Evolutionary conservation across 2,113 vertebrate species (phyloP), one percentile per base, ranked within the genome.

Genomic region (Ranitomeya variabilis): DNA sequence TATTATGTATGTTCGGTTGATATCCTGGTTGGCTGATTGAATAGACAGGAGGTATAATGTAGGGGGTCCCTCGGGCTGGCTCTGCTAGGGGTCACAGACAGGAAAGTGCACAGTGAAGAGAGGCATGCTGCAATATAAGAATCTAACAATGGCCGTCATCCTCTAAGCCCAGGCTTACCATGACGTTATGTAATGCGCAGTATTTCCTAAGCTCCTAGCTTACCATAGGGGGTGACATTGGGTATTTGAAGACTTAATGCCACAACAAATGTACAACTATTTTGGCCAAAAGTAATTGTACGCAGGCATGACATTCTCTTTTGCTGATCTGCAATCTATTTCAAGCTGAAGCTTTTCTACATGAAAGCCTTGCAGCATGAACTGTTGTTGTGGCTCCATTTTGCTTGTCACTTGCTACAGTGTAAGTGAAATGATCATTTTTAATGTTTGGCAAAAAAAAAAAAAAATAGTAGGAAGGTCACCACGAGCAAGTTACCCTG

Each of bases 1-100:
- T 85, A 79, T 85, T 89, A 89, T 89, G 87, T 89, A 89, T 76
- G 85, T 85, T 85, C 51, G 45, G 51, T 79, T 66, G 60, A 26
- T 83, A 77, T 77, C 13, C 69, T 69, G 76, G 37, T 69, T 55
- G 76, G 12, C 15, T 73, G 64, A 45, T 45, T 45, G 23, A 86
- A 76, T 59, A 73, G 73, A 86, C 55, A 67, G 15, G 60, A 87
- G 76, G 55, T 62, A 59, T 86, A 45, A 86, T 59, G 73, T 31
- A 45, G 21, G 11, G 62, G 81, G 85, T 89, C 87, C 69, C 51
- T 84, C 71, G 77, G 81, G 62, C 81, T 89, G 87, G 87, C 59
- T 84, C 87, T 89, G 80, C 62, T 84, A 60, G 80, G 79, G 80
- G 69, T 88, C 80, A 31, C 83, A 23, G 26, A 23, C 64, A 7